Conservation (phyloP, 2,797 vertebrate genomes). For the Micromesistius poutassou region DNA sequence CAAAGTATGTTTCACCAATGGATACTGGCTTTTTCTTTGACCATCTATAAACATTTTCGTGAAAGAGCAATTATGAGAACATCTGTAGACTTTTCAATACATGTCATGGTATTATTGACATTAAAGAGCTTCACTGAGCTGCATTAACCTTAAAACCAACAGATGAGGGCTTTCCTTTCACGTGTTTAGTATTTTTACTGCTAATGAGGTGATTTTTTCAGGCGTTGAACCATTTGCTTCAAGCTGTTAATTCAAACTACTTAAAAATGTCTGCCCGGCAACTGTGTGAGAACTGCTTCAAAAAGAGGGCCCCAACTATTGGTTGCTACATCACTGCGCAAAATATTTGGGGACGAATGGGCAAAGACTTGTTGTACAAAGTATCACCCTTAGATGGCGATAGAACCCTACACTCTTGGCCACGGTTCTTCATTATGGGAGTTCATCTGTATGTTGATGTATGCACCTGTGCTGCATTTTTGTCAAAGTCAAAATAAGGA, state of each 20-base stretch:
- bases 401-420: background rate
- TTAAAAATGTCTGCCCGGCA: conserved; percentile 58
- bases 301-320: conserved; percentile 56
- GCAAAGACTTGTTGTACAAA: conserved; percentile 26
- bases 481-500: background rate
- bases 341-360: conserved; percentile 54
- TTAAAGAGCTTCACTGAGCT: background rate
- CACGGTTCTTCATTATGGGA: background rate
- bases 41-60: background rate
- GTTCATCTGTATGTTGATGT: background rate
- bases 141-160: conserved; percentile 2
- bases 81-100: background rate
- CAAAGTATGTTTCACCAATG: background rate
- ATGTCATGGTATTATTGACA: background rate
- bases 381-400: conserved; percentile 38
- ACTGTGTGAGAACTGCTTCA: conserved; percentile 46
- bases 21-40: background rate
- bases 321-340: conserved; percentile 41
- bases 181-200: background rate
- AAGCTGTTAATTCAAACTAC: background rate
- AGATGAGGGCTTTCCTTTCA: conserved; percentile 4
- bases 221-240: conserved; percentile 1
- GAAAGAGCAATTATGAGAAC: background rate
- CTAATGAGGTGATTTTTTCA: conserved; percentile 1
- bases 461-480: background rate